A percentile compares a stretch with the other conserved stretches of the same genome.
These are phyloP conservation scores for Noctua fimbriata DNA, from an alignment of 2,888 invertebrate species.

Conservation along the genomic window DNA sequence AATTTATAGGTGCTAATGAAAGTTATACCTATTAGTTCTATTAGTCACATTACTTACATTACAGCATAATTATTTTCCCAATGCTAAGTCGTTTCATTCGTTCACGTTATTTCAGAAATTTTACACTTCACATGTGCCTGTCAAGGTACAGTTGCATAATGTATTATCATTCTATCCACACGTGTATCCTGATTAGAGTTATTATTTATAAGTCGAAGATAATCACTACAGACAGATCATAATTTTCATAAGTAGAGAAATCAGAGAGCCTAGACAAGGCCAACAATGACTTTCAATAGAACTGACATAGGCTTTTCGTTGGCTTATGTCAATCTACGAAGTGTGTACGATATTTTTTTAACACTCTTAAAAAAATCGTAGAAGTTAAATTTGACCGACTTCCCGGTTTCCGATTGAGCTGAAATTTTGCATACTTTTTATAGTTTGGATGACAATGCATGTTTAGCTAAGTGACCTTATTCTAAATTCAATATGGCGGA, in stretches of 20 bases:
- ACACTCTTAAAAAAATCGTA: too few relatives aligned
- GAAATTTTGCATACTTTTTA: too few relatives aligned
- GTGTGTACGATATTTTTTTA: too few relatives aligned
- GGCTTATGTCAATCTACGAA: too few relatives aligned
- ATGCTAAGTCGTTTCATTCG: constrained; percentile 13
- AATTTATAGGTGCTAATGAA: constrained; percentile 59
- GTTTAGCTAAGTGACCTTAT: too few relatives aligned
- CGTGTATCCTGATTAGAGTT: not conserved
- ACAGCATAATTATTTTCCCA: constrained; percentile 15
- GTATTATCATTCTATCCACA: not conserved
- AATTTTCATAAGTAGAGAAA: not conserved
- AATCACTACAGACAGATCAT: not conserved
- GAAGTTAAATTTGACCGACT: too few relatives aligned
- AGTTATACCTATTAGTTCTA: constrained; percentile 40
- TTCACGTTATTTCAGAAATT: constrained; percentile 1
- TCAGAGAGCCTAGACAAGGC: not conserved
- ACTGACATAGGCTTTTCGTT: not conserved
- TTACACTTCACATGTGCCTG: not conserved
- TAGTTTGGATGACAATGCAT: too few relatives aligned
- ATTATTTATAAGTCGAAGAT: not conserved
- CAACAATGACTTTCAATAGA: not conserved
- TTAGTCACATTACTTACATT: constrained; percentile 37
- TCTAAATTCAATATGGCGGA: too few relatives aligned
- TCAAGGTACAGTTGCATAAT: not conserved
- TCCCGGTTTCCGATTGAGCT: too few relatives aligned